Conservation (phyloP, 2,113 vertebrate genomes). For the Anoplopoma fimbria region DNA sequence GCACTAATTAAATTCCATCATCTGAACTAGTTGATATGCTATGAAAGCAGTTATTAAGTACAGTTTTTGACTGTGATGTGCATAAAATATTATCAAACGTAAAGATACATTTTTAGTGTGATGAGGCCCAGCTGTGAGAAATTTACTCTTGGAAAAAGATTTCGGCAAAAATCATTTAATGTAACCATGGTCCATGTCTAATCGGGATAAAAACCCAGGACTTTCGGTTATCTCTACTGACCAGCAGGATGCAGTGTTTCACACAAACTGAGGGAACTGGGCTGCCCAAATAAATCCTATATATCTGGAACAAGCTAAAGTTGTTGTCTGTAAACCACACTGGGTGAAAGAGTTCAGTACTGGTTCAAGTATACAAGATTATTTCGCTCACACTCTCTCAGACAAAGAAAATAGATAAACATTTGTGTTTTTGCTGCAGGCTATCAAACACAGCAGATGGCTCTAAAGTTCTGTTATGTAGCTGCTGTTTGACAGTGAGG, state of each 20-base stretch:
- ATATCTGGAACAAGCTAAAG: neutral
- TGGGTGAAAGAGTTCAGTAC: neutral
- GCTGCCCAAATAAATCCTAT: neutral
- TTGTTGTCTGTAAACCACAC: neutral
- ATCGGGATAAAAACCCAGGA: neutral
- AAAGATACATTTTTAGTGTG: neutral
- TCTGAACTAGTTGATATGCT: too few species aligned
- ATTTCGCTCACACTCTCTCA: neutral
- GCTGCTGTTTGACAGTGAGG: constrained; percentile 1
- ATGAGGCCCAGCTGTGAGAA: neutral
- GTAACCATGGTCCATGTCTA: neutral
- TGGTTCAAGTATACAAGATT: neutral
- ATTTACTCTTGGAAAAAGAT: neutral
- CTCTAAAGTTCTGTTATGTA: neutral
- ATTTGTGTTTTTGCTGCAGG: neutral
- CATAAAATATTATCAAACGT: neutral
- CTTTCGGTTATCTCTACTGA: neutral
- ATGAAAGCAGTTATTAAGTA: neutral
- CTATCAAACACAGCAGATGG: neutral
- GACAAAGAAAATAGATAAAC: neutral
- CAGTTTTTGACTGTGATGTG: neutral
- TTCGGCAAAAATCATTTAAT: neutral
- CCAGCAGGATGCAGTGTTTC: constrained; percentile 32
- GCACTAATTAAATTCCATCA: neutral
- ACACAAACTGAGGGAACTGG: neutral